Evolutionary conservation across 2,797 vertebrate genomes (phyloP), one percentile per base, ranked within the genome.

Genomic region (Esox masquinongy): DNA sequence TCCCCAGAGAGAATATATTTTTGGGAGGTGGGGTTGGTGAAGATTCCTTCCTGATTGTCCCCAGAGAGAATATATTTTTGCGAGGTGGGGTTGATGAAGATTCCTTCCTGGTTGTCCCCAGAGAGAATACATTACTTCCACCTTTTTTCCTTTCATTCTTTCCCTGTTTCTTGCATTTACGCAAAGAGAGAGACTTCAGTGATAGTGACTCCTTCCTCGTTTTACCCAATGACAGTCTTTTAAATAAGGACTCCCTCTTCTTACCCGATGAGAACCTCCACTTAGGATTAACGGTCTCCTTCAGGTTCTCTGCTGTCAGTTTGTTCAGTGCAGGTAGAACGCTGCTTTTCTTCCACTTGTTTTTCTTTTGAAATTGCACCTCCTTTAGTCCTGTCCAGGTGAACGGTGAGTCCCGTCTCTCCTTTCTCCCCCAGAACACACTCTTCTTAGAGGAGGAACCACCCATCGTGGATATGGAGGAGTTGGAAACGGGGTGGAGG

Each of bases 291-390:
- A 4, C 26, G 67, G 70, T 72, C 74, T 39, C 83, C 79, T 36
- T 86, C 43, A 9, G 53, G 8, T 81, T 82, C 15, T 76, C 72
- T 66, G 80, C 26, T 16, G 70, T 76, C 59, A 89, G 74, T 66
- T 79, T 85, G 3, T 77, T 56, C 70, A 82, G 51, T 6, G 39
- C 9, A 0, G 71, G 47, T 9, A 53, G 29, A 22, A 59, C 0
- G 0, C 59, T 73, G 47, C 77, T 84, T 71, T 67, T 73, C 50
- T 72, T 81, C 80, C 70, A 85, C 69, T 56, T 90, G 29, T 0
- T 43, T 19, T 22, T 74, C 81, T 85, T 90, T 74, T 86, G 88
- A 0, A 3, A 85, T 17, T 88, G 76, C 53, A 75, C 86, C 83
- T 75, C 73, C 80, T 36, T 82, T 66, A 92, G 83, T 16, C 72